Evolutionary conservation across 2,888 invertebrate species (phyloP), one percentile per base, ranked within the genome.

Genomic region (Tiphia femorata): DNA sequence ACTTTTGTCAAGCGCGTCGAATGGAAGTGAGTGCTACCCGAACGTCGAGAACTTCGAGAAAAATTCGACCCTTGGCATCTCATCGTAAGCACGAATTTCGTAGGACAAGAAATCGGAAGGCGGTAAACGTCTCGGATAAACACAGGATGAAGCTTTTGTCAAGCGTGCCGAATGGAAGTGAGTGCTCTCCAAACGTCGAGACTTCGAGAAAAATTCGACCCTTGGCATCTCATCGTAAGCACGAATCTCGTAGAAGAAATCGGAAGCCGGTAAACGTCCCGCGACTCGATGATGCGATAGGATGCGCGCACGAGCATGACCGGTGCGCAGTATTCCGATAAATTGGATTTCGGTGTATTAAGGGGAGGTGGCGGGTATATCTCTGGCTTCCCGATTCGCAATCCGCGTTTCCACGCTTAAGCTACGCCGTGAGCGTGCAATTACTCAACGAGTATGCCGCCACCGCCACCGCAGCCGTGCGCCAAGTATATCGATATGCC

Each of bases 341-440:
- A 70, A 70, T 70, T 65, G 61, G 64, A 70, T 70, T 59, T 51
- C 51, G 49, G 30, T 44, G 52, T 56, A 70, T 70, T 62, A 64
- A 61, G 49, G 52, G 65, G 53, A n/a, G n/a, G n/a, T n/a, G n/a
- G n/a, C n/a, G n/a, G 54, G 58, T 58, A 49, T 53, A 38, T 52
- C 42, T 53, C 64, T 53, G 59, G 67, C 52, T 62, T 66, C 59
- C 43, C 63, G 53, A 49, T 61, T 56, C 55, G 51, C 59, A 49
- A 62, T 48, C 42, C 57, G 33, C 53, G 52, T 56, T 57, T 55
- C 53, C 59, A 59, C 58, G 19, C 49, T 61, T 58, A 57, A 62
- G 61, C 57, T 37, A 23, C 55, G 54, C 21, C 33, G 49, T 37
- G 51, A 44, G 46, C 37, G 29, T 44, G 48, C 58, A 40, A 62